Conservation (phyloP, 2,888 invertebrate species). For the Salpingus planirostris region DNA sequence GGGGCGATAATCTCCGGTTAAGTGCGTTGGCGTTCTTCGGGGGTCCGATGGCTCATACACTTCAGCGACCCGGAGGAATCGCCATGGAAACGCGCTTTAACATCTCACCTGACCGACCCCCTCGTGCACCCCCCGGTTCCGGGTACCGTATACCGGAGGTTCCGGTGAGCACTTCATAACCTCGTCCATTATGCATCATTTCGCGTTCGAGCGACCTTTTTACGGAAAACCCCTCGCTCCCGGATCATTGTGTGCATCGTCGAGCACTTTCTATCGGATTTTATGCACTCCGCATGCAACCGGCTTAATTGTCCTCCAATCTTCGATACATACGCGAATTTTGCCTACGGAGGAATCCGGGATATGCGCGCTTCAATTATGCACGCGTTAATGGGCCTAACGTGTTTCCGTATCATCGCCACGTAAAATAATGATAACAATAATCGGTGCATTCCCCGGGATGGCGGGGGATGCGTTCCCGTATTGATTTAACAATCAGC, state of each 20-base stretch:
- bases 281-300: conserved; percentile 15
- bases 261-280: conserved; percentile 11
- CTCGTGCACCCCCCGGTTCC: conserved; percentile 19
- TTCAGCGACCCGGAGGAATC: conserved; percentile 12
- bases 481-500: no score
- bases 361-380: no score
- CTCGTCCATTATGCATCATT: conserved; percentile 24
- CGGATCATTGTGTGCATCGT: conserved; percentile 16
- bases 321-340: no score
- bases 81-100: conserved; percentile 27
- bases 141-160: conserved; percentile 21
- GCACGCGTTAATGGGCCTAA: no score
- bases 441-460: no score
- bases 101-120: conserved; percentile 31
- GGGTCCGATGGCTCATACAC: background rate
- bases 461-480: no score
- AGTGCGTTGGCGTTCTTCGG: background rate
- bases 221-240: conserved; percentile 15
- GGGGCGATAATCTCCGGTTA: conserved; percentile 1
- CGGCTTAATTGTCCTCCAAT: no score
- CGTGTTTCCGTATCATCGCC: no score
- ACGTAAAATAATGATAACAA: no score
- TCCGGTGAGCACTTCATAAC: conserved; percentile 20
- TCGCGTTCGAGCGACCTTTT: conserved; percentile 16
- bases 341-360: no score